These are phyloP conservation scores for Caranx melampygus DNA, from an alignment of 2,113 vertebrate species.

Conservation along the genomic window DNA sequence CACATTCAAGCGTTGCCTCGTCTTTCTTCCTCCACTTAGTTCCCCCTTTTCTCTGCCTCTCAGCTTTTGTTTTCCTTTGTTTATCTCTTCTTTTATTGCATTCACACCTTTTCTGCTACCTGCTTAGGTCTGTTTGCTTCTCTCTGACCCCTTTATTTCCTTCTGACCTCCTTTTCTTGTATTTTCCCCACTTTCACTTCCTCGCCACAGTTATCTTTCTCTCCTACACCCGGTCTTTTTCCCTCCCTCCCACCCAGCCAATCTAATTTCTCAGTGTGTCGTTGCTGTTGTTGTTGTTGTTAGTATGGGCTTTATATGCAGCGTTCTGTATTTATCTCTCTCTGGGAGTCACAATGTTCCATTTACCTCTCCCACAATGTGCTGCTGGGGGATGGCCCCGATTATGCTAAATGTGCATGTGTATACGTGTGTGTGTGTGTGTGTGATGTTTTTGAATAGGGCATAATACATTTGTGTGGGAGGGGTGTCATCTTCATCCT, in stretches of 20 bases:
- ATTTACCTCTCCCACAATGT: constrained; percentile 60
- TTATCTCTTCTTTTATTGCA: background rate
- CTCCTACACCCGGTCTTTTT: background rate
- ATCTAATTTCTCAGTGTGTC: constrained; percentile 32
- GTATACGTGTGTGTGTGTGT: constrained; percentile 32
- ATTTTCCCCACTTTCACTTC: background rate
- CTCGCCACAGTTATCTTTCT: background rate
- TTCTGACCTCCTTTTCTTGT: background rate
- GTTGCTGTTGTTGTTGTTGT: constrained; percentile 35
- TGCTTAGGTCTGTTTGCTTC: background rate
- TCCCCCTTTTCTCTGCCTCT: background rate
- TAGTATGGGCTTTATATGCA: constrained; percentile 50
- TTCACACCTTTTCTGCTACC: background rate
- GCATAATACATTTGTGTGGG: constrained; percentile 28
- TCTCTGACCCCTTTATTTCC: background rate
- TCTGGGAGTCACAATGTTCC: constrained; percentile 60
- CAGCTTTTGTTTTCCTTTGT: background rate
- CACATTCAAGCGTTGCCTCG: background rate
- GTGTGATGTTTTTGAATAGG: constrained; percentile 34
- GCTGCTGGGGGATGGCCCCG: constrained; percentile 45
- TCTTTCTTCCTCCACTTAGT: background rate
- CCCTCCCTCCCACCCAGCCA: constrained; percentile 28
- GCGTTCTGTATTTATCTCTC: constrained; percentile 58
- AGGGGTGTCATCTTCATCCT: constrained; percentile 12
- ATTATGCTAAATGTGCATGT: constrained; percentile 57